Evolutionary conservation across 1,140 invertebrate species (phyloP).

Genomic region (Pseudomyrmex gracilis): DNA sequence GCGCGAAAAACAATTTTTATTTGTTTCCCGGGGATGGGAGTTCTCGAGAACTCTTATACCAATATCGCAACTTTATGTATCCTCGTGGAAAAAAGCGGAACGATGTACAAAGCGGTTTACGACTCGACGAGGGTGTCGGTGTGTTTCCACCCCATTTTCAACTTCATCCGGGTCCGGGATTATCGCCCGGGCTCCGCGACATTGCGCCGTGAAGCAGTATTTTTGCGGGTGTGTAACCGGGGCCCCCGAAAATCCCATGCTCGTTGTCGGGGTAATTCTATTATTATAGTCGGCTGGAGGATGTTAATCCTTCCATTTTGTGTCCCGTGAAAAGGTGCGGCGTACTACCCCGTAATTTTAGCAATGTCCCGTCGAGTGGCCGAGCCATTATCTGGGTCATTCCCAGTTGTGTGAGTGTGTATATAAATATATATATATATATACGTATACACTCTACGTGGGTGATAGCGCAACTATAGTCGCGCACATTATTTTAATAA

Average conservation of each 20-base stretch:
- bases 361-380: constrained; percentile 11
- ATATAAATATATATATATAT: too few species aligned
- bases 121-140: constrained; percentile 29
- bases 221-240: constrained; percentile 47
- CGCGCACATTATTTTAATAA: background rate
- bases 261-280: constrained; percentile 60
- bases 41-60: constrained; percentile 7
- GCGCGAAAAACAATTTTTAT: background rate
- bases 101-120: constrained; percentile 57
- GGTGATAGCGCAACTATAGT: constrained; percentile 1
- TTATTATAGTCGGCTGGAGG: constrained; percentile 59
- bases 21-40: background rate
- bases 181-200: constrained; percentile 32
- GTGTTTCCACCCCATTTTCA: constrained; percentile 53
- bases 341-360: constrained; percentile 27
- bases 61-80: constrained; percentile 23
- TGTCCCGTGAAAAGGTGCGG: constrained; percentile 37
- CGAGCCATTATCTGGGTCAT: constrained; percentile 34
- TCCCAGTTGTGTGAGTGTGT: background rate
- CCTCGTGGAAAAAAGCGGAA: constrained; percentile 22
- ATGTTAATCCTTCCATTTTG: constrained; percentile 61
- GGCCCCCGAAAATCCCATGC: constrained; percentile 46
- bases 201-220: constrained; percentile 40
- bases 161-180: constrained; percentile 48
- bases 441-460: too few species aligned